Base-by-base conservation (phyloP, 2,797 vertebrate genomes). In the Clarias pachynema region DNA sequence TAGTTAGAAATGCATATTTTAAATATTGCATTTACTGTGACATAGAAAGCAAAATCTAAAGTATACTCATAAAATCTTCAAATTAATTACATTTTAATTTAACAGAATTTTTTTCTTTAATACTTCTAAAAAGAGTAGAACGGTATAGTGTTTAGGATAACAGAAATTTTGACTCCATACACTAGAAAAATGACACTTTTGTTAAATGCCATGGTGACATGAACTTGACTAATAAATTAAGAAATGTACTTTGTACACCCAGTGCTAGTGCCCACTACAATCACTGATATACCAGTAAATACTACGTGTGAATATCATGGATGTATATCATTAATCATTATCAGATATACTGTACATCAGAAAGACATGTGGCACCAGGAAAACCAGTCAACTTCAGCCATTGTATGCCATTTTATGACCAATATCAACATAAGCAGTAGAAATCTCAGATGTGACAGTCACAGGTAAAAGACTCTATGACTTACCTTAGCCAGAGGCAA, bases 401-500 rank as follows among this genome's bases (percentile, higher is more conserved):
- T 59, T 4, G 1, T 59, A 59, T 16, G 40, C 9, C 20, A 68
- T 57, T 84, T 44, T 24, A 29, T 24, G 9, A 72, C 29, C 16
- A n/a, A 26, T 57, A 22, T 31, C 26, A 85, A n/a, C 40, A 53
- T 73, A 34, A 73, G 15, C 59, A 68, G 26, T 68, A 62, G 53
- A 75, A n/a, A 62, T 8, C 16, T 15, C 0, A 4, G 16, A 65
- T 49, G n/a, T 15, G 14, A 49, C n/a, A 83, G 8, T 63, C n/a
- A 79, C 12, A 26, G 2, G 24, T 53, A 72, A 24, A 44, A 65
- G 44, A 37, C 53, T 20, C 81, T 62, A 86, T 81, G 85, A 34
- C 94, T 94, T 95, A 96, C 95, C 94, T 94, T 83, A 22, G 78
- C 62, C 65, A 60, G 78, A 22, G 18, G 89, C 60, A 60, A 72